These are phyloP conservation scores for Microcebus murinus DNA, from an alignment of 2,113 vertebrate species.

Conservation along the genomic window DNA sequence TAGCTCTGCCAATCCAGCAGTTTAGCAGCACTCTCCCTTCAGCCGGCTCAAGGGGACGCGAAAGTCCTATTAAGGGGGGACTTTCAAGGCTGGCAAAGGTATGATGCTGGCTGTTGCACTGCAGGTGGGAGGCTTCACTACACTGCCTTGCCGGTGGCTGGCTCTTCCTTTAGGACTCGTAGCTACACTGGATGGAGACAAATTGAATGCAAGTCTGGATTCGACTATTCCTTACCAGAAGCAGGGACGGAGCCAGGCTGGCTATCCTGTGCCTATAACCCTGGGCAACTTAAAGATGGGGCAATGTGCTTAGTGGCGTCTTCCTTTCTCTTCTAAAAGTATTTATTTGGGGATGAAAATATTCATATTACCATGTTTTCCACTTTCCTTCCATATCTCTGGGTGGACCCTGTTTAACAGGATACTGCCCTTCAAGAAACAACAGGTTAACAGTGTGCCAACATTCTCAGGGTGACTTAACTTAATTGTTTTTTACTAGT, in stretches of 20 bases:
- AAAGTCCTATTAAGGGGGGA: slow-evolving; percentile 84
- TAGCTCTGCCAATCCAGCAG: slow-evolving; percentile 82
- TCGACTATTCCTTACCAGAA: not conserved
- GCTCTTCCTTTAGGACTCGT: not conserved
- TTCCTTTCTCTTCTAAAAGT: not conserved
- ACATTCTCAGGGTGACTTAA: not conserved
- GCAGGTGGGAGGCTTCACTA: slow-evolving; percentile 54
- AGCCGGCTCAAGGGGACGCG: slow-evolving; percentile 74
- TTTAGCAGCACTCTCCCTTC: slow-evolving; percentile 85
- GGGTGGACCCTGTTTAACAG: not conserved
- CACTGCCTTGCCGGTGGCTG: not conserved
- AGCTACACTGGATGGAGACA: not conserved
- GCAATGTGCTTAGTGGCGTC: not conserved
- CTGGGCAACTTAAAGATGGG: not conserved
- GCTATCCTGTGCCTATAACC: rapidly evolving
- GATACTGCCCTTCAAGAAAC: not conserved
- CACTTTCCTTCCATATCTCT: not conserved
- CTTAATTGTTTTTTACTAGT: not conserved
- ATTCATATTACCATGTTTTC: not conserved
- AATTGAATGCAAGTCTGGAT: not conserved
- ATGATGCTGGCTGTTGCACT: not conserved
- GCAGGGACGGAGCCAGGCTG: rapidly evolving
- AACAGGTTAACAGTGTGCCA: not conserved
- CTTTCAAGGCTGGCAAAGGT: slow-evolving; percentile 84
- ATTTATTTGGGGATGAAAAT: not conserved